Evolutionary conservation across 2,797 vertebrate genomes (phyloP).

Genomic region (Novumbra hubbsi): DNA sequence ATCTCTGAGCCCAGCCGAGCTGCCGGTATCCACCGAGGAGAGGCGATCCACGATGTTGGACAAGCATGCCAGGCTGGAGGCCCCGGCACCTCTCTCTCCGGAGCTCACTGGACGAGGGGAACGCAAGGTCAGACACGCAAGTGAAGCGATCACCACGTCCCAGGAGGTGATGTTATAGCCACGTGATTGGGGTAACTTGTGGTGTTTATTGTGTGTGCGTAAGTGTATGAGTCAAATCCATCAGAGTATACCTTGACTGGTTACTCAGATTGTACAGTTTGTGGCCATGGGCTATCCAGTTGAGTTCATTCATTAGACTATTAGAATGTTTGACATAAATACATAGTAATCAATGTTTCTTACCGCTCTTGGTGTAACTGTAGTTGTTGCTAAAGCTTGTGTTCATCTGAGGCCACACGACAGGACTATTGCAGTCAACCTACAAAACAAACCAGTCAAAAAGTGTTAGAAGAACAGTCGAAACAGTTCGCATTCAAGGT

Average conservation of each 20-base stretch:
- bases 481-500: background rate
- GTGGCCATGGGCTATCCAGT: background rate
- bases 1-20: slow-evolving; percentile 65
- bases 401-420: slow-evolving; percentile 85
- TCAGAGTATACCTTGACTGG: background rate
- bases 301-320: background rate
- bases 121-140: background rate
- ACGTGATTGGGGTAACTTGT: background rate
- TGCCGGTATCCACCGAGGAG: slow-evolving; percentile 76
- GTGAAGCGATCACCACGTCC: background rate
- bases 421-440: slow-evolving; percentile 86
- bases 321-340: background rate
- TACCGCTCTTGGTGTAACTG: slow-evolving; percentile 81
- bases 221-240: background rate
- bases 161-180: background rate
- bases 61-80: slow-evolving; percentile 93
- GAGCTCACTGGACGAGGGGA: slow-evolving; percentile 61
- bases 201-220: background rate
- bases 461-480: background rate
- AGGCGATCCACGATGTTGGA: slow-evolving; percentile 97
- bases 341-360: slow-evolving; percentile 32
- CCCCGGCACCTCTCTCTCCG: slow-evolving; percentile 69
- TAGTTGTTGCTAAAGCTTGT: slow-evolving; percentile 80
- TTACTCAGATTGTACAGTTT: background rate
- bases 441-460: slow-evolving; percentile 65